These are phyloP conservation scores for Cephalopholis sonnerati DNA, from an alignment of 2,113 vertebrate genomes.

Conservation along the genomic window DNA sequence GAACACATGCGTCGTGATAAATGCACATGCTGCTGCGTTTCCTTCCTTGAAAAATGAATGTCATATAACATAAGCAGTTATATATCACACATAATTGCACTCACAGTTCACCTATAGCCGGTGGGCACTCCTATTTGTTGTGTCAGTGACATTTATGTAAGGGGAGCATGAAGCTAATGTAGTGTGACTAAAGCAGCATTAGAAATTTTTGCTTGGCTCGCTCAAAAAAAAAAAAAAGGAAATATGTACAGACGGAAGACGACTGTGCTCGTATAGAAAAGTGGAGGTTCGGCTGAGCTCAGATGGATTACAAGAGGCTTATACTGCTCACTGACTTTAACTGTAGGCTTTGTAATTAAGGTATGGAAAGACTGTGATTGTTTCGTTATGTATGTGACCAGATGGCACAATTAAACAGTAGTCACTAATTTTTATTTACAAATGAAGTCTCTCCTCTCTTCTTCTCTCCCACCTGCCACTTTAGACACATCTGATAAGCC, in stretches of 20 bases:
- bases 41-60: slow-evolving; percentile 38
- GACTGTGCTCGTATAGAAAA: not conserved
- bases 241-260: slow-evolving; percentile 21
- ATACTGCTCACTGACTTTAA: slow-evolving; percentile 51
- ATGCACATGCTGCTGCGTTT: not conserved
- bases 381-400: slow-evolving; percentile 32
- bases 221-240: slow-evolving; percentile 40
- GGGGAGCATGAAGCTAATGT: slow-evolving; percentile 56
- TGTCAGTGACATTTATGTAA: slow-evolving; percentile 71
- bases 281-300: slow-evolving; percentile 17
- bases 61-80: slow-evolving; percentile 27
- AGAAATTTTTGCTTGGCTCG: slow-evolving; percentile 47
- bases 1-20: slow-evolving; percentile 17
- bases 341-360: slow-evolving; percentile 40
- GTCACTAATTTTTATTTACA: slow-evolving; percentile 22
- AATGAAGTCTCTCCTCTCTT: slow-evolving; percentile 1
- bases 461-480: slow-evolving; percentile 49
- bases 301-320: slow-evolving; percentile 64
- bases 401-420: slow-evolving; percentile 28
- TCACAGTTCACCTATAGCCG: slow-evolving; percentile 60
- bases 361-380: slow-evolving; percentile 34
- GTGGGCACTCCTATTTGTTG: slow-evolving; percentile 60
- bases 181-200: slow-evolving; percentile 60
- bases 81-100: slow-evolving; percentile 57
- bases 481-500: slow-evolving; percentile 56